Evolutionary conservation across 2,888 invertebrate genomes (phyloP).

Genomic region (Silvanus unidentatus): DNA sequence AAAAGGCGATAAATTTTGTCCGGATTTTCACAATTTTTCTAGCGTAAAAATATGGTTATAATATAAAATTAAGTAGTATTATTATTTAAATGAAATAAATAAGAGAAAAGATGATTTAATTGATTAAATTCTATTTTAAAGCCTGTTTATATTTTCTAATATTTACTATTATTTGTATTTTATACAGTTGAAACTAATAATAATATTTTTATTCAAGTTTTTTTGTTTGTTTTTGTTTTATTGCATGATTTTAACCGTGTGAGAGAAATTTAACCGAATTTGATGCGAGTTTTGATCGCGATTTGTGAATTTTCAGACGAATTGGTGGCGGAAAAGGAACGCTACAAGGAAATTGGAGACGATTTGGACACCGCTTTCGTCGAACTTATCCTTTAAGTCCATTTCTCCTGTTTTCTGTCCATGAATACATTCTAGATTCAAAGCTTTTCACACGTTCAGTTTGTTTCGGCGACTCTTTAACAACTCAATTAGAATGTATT

Average conservation of each 20-base stretch:
- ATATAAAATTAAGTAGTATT: too few relatives aligned
- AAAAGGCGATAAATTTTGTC: too few relatives aligned
- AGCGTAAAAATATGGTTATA: too few relatives aligned
- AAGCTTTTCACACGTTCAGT: background rate
- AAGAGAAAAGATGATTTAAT: too few relatives aligned
- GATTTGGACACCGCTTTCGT: slow-evolving; percentile 99
- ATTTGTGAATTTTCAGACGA: slow-evolving; percentile 64
- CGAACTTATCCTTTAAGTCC: slow-evolving; percentile 66
- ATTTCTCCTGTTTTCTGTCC: slow-evolving; percentile 8
- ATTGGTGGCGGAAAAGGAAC: slow-evolving; percentile 95
- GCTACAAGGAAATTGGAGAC: slow-evolving; percentile 99
- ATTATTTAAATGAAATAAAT: too few relatives aligned
- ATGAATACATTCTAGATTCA: background rate
- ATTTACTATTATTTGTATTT: slow-evolving; percentile 37
- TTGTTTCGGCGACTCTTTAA: slow-evolving; percentile 1
- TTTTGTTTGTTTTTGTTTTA: slow-evolving; percentile 29
- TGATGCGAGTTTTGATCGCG: background rate
- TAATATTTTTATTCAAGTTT: slow-evolving; percentile 36
- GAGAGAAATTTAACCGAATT: background rate
- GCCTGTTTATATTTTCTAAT: slow-evolving; percentile 43
- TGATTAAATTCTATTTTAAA: slow-evolving; percentile 40
- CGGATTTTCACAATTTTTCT: too few relatives aligned
- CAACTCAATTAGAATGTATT: background rate
- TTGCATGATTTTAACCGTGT: background rate
- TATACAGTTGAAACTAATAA: slow-evolving; percentile 41